A percentile compares a stretch with the other conserved stretches of the same genome.
Evolutionary conservation across 1,140 invertebrate species (phyloP).

Genomic region (Drepana arcuata): DNA sequence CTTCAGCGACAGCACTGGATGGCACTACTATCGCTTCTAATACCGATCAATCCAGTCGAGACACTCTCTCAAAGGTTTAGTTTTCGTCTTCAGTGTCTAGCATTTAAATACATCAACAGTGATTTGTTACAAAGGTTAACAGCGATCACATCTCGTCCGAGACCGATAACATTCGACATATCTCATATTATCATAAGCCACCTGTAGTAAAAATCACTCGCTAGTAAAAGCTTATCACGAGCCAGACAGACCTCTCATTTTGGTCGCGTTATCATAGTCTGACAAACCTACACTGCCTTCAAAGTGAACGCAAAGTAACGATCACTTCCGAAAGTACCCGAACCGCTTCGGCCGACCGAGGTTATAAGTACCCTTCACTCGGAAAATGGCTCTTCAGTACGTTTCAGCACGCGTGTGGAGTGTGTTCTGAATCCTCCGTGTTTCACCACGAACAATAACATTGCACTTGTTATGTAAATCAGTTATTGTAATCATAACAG

Average conservation of each 20-base stretch:
- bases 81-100: too few species aligned
- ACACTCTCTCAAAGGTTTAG: too few species aligned
- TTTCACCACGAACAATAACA: slow-evolving; percentile 12
- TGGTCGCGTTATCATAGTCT: slow-evolving; percentile 12
- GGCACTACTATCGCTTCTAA: too few species aligned
- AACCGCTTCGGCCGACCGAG: slow-evolving; percentile 18
- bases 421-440: slow-evolving; percentile 4
- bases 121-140: too few species aligned
- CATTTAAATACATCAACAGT: too few species aligned
- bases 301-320: slow-evolving; percentile 31
- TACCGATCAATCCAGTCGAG: too few species aligned
- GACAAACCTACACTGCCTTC: slow-evolving; percentile 14
- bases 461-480: slow-evolving; percentile 14
- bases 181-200: too few species aligned
- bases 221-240: too few species aligned
- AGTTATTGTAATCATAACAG: slow-evolving; percentile 28
- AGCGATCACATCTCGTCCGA: too few species aligned
- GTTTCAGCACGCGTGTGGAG: slow-evolving; percentile 2
- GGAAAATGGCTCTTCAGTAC: slow-evolving; percentile 20
- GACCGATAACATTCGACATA: too few species aligned
- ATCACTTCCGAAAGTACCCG: slow-evolving; percentile 22
- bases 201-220: too few species aligned
- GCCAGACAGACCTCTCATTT: slow-evolving; percentile 6
- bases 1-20: too few species aligned
- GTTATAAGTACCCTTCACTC: slow-evolving; percentile 25